Evolutionary conservation across 1,140 invertebrate genomes (phyloP).

Genomic region (Pissodes strobi): DNA sequence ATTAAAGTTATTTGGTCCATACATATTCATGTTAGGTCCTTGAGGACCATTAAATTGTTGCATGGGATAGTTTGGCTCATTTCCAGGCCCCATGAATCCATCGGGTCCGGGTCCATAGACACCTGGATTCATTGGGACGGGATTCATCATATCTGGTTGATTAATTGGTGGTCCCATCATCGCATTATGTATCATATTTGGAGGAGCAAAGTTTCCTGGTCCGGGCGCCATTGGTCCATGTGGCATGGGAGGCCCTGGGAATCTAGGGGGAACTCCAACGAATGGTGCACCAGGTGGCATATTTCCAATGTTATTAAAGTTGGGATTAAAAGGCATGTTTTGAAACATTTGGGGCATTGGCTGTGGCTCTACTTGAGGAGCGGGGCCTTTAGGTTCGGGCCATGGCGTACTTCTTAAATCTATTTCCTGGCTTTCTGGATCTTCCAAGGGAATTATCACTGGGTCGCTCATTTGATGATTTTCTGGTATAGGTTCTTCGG

Average conservation of each 20-base stretch:
- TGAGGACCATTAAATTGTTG: slow-evolving; percentile 40
- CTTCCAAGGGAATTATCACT: slow-evolving; percentile 84
- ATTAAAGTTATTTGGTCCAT: slow-evolving; percentile 50
- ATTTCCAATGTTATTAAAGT: slow-evolving; percentile 50
- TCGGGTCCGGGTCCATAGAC: slow-evolving; percentile 43
- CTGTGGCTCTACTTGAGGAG: slow-evolving; percentile 53
- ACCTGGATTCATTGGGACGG: slow-evolving; percentile 39
- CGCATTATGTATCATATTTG: slow-evolving; percentile 53
- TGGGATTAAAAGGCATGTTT: slow-evolving; percentile 55
- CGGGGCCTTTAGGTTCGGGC: slow-evolving; percentile 77
- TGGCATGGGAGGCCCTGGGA: slow-evolving; percentile 44
- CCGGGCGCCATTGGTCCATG: slow-evolving; percentile 41
- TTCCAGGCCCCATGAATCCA: slow-evolving; percentile 42
- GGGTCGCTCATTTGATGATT: slow-evolving; percentile 75
- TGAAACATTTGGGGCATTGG: slow-evolving; percentile 58
- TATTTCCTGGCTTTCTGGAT: slow-evolving; percentile 77
- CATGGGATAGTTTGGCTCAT: slow-evolving; percentile 41
- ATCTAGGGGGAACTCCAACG: slow-evolving; percentile 52
- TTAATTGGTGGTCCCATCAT: slow-evolving; percentile 45
- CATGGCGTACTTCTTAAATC: slow-evolving; percentile 75
- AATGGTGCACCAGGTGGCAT: slow-evolving; percentile 43
- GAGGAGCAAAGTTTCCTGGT: slow-evolving; percentile 44
- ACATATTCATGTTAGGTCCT: slow-evolving; percentile 44
- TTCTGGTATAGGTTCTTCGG: slow-evolving; percentile 85
- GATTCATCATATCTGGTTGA: slow-evolving; percentile 51